Evolutionary conservation across 2,113 vertebrate genomes (phyloP), one percentile per base, ranked within the genome.

Genomic region (Irena cyanogastra): DNA sequence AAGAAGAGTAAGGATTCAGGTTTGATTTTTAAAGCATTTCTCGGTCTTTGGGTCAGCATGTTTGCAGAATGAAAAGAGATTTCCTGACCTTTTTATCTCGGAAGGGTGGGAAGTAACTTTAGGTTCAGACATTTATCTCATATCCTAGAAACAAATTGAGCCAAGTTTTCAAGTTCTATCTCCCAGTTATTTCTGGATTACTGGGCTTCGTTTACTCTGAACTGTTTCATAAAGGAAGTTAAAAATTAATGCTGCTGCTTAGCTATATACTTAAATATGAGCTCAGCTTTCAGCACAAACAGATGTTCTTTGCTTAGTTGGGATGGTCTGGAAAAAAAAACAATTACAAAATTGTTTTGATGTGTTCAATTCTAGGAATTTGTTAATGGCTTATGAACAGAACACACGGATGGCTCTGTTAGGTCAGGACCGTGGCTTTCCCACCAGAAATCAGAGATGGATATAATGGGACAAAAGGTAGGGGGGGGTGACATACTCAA

Each of bases 81-180:
- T 66, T 71, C 78, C 74, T 92, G 91, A 96, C 90, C 83, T 94
- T 94, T 94, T 95, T 83, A 93, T 90, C 83, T 95, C 80, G 77
- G 63, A 85, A 87, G 77, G 64, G 50, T 87, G 65, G 74, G 70
- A 95, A 91, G 65, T 47, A 84, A 82, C 54, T 89, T 82, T 41
- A 83, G 59, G 85, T 80, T 87, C 82, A 95, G 45, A 88, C 70
- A 84, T 71, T 94, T 96, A 56, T 87, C 76, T 92, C 77, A 87
- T 65, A 93, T 76, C 88, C 71, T 81, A 94, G 64, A 93, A 94
- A 92, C 31, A 93, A 94, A 83, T 28, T 68, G 41, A 71, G 68
- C 85, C 90, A 97, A 93, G 68, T 92, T 92, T 96, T 94, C n/a
- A 49, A 86, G 26, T 56, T 66, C 71, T 88, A 27, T 93, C 54